Evolutionary conservation across 2,888 invertebrate genomes (phyloP), one percentile per base, ranked within the genome.

Genomic region (Thera obeliscata): DNA sequence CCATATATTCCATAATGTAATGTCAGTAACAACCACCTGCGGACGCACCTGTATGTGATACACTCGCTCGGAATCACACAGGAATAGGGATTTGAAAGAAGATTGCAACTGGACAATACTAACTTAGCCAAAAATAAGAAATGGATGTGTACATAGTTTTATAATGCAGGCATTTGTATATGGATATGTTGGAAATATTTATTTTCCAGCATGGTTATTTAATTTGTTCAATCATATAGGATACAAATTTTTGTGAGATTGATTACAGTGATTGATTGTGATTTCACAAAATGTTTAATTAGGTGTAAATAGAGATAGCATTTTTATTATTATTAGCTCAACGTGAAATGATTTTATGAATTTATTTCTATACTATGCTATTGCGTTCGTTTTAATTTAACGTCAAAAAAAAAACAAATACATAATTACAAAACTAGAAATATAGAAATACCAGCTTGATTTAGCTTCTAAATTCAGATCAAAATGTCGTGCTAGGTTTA

Each of bases 21-120:
- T 38, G 22, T 22, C 22, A 41, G 41, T 41, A 41, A 41, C 41
- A 41, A 33, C 9, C 8, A 22, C 3, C 33, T 8, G 5, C 22
- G 22, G 22, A 22, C 22, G 33, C 0, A 9, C 50, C 52, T 38
- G 54, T 49, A 43, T 49, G 22, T 36, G 22, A 52, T 57, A 48
- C 54, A 52, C 11, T 49, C 3, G 52, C 12, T 35, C 36, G 49
- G n/a, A 56, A 43, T 36, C 33, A 43, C 38, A 6, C 46, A 22
- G n/a, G 57, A 60, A 36, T 67, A 60, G 56, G 52, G 38, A 57
- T 56, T 64, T 7, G 55, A 57, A 57, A 61, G 52, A 43, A 57
- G 67, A 52, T 55, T 55, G 49, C 55, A 64, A 61, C 54, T 54
- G 56, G 56, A 63, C 60, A 69, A 69, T 66, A 64, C 52, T 57